Evolutionary conservation across 2,797 vertebrate species (phyloP), one percentile per base, ranked within the genome.

Genomic region (Trematomus bernacchii): DNA sequence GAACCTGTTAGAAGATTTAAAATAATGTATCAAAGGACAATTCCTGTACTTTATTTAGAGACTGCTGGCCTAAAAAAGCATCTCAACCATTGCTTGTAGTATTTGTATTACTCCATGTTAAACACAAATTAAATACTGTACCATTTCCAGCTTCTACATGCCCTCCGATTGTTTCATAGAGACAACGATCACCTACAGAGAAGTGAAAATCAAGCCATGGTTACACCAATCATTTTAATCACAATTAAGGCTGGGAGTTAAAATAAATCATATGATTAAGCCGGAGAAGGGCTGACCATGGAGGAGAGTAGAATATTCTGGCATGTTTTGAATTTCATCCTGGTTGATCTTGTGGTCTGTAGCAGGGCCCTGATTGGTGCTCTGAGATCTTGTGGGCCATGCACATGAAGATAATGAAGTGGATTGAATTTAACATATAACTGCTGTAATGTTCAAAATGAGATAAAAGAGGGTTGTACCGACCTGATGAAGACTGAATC

Each of bases 401-500:
- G 30, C 61, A 46, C 15, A 76, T 6, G 7, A 4, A 27, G 15
- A 46, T 2, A 42, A 52, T 46, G 37, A 14, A 52, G n/a, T 8
- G 3, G 15, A 30, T 46, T 58, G 14, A 16, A 1, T 27, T 27
- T 27, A 27, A 47, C 1, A 5, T 44, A 15, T 15, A 65, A 13
- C 53, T 53, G 27, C 33, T 73, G 33, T 57, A 10, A 5, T 40
- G 14, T 23, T 64, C 18, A 59, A 7, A 40, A n/a, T n/a, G 33
- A 73, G 9, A 66, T 16, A 33, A 11, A 10, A 48, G 10, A 46
- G 27, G 13, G 1, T 33, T 70, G 10, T 11, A 69, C 69, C 19
- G 18, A 85, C 87, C 82, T 83, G 52, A 0, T 19, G 18, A 30
- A 48, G 16, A 6, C 7, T 0, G 57, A 30, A 48, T 8, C 84